These are phyloP conservation scores for Nomada fucata DNA, from an alignment of 2,888 invertebrate genomes.

Conservation along the genomic window DNA sequence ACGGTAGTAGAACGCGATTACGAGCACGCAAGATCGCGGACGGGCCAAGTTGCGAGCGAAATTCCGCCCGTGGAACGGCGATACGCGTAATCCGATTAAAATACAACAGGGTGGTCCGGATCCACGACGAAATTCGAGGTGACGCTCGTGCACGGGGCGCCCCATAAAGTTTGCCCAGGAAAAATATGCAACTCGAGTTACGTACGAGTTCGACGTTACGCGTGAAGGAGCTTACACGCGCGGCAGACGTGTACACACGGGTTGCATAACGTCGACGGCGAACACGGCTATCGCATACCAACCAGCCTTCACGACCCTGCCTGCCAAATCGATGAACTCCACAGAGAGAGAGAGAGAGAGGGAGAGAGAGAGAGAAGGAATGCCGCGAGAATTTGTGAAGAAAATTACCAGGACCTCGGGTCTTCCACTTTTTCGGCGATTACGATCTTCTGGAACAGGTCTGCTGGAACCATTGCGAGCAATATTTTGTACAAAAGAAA, in stretches of 20 bases:
- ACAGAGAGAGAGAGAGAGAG: no score
- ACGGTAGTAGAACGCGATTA: not conserved
- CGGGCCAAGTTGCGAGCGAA: not conserved
- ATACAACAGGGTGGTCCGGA: not conserved
- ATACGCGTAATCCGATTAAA: constrained; percentile 24
- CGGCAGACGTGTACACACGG: constrained; percentile 30
- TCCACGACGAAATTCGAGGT: constrained; percentile 3
- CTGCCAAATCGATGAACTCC: constrained; percentile 34
- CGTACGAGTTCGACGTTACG: constrained; percentile 33
- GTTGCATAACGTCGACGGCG: constrained; percentile 38
- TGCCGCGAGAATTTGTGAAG: constrained; percentile 21
- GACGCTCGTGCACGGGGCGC: not conserved
- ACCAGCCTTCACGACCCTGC: constrained; percentile 18
- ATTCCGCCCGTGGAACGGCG: not conserved
- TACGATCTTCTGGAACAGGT: no score
- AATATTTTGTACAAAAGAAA: no score
- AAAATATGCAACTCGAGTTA: constrained; percentile 38
- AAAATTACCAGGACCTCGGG: not conserved
- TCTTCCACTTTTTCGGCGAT: not conserved
- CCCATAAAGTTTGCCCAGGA: constrained; percentile 22
- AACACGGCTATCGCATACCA: constrained; percentile 32
- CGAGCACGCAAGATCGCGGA: not conserved
- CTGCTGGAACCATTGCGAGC: no score
- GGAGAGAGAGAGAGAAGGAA: not conserved
- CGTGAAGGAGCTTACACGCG: constrained; percentile 38